phyloP scores from a whole-genome alignment of 2,888 invertebrate genomes.

The Blastobasis lacticolella region DNA sequence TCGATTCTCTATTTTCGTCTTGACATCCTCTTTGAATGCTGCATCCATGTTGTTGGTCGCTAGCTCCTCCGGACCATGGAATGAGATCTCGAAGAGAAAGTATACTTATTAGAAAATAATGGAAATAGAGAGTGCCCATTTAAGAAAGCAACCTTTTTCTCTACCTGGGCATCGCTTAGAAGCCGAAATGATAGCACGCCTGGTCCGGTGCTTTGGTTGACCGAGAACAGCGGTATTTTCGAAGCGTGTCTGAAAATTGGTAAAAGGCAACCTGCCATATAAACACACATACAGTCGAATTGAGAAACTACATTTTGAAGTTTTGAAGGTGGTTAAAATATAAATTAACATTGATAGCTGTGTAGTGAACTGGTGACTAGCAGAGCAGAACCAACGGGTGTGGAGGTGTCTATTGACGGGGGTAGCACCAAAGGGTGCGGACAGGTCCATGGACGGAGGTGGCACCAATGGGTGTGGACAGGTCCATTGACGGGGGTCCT shows the following conservation, averaged over 20 bases:
- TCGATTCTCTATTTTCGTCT: slow-evolving; percentile 16
- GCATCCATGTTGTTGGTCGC: slow-evolving; percentile 36
- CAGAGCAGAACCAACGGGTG: too few relatives aligned
- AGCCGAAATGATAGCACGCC: slow-evolving; percentile 60
- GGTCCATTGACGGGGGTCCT: too few relatives aligned
- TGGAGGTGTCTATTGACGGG: too few relatives aligned
- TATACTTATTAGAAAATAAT: neutral
- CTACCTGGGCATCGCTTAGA: slow-evolving; percentile 55
- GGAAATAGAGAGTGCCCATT: too few relatives aligned
- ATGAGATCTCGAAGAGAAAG: slow-evolving; percentile 28
- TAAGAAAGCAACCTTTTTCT: slow-evolving; percentile 5
- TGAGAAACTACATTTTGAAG: too few relatives aligned
- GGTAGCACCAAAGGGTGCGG: too few relatives aligned
- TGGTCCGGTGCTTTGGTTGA: slow-evolving; percentile 66
- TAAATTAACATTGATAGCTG: too few relatives aligned
- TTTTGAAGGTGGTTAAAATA: too few relatives aligned
- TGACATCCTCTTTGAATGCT: slow-evolving; percentile 31
- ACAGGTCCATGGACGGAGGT: too few relatives aligned
- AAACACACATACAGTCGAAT: too few relatives aligned
- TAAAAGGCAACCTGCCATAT: neutral
- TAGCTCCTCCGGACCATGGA: slow-evolving; percentile 49
- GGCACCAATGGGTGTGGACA: too few relatives aligned
- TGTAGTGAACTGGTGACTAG: too few relatives aligned
- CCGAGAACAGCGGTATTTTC: slow-evolving; percentile 28
- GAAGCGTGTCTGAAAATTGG: slow-evolving; percentile 23